phyloP scores from a whole-genome alignment of 2,113 vertebrate genomes.

The Hemibagrus wyckioides region DNA sequence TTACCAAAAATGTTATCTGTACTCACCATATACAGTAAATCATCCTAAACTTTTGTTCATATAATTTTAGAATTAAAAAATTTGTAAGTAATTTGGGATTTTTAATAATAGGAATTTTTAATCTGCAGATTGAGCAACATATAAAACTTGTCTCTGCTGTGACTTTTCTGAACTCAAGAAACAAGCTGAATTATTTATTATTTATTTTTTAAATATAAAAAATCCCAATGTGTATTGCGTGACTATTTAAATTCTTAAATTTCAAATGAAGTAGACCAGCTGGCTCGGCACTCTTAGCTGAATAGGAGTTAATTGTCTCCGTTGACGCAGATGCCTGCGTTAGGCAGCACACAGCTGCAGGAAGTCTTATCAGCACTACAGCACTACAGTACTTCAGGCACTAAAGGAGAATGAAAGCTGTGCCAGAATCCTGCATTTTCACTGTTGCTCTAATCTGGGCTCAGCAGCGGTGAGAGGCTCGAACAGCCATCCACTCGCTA shows the following conservation, averaged over 20 bases:
- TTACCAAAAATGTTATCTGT: not conserved
- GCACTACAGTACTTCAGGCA: conserved; percentile 41
- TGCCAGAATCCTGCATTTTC: conserved; percentile 27
- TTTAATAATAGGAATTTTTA: not conserved
- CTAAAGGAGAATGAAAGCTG: conserved; percentile 40
- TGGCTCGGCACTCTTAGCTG: conserved; percentile 2
- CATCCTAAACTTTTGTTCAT: not conserved
- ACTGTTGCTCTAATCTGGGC: conserved; percentile 63
- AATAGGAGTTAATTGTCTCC: conserved; percentile 37
- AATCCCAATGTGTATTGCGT: not conserved
- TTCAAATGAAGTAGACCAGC: conserved; percentile 6
- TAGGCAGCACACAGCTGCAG: conserved; percentile 18
- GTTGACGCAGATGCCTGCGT: conserved; percentile 11
- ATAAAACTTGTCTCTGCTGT: not conserved
- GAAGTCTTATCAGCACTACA: conserved; percentile 52
- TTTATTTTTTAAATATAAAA: not conserved
- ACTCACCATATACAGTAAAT: not conserved
- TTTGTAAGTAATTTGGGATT: no score
- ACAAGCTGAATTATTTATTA: not conserved
- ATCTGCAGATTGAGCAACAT: not conserved
- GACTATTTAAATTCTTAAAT: not conserved
- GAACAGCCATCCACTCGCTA: conserved; percentile 48
- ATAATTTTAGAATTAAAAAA: not conserved
- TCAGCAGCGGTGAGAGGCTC: conserved; percentile 46
- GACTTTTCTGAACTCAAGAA: not conserved